phyloP scores from a whole-genome alignment of 2,888 invertebrate species.

The Incurvaria masculella region DNA sequence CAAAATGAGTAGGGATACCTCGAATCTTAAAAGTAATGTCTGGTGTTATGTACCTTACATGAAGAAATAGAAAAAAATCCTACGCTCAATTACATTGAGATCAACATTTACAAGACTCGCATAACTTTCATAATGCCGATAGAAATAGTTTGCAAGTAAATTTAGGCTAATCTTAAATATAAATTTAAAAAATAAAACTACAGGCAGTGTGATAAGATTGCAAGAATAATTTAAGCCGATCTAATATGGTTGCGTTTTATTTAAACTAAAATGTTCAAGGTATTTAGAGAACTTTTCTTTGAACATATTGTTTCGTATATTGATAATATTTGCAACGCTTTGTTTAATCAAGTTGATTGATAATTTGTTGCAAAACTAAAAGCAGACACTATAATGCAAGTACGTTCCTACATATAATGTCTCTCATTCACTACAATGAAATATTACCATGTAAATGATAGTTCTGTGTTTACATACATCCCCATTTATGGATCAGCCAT shows the following conservation, averaged over 20 bases:
- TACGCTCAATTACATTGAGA: constrained; percentile 49
- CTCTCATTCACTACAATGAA: too few species aligned
- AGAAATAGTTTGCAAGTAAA: constrained; percentile 15
- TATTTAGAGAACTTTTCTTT: constrained; percentile 5
- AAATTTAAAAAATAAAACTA: not conserved
- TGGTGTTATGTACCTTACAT: constrained; percentile 56
- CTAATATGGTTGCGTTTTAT: constrained; percentile 23
- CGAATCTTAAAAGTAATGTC: constrained; percentile 30
- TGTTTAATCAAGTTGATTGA: too few species aligned
- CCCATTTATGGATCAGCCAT: too few species aligned
- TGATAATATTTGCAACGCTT: not conserved
- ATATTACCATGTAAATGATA: too few species aligned
- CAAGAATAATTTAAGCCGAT: not conserved
- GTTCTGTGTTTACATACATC: too few species aligned
- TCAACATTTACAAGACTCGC: constrained; percentile 44
- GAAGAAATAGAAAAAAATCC: constrained; percentile 31
- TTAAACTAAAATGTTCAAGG: constrained; percentile 45
- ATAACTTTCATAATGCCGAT: not conserved
- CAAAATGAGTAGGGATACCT: not conserved
- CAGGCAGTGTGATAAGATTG: not conserved
- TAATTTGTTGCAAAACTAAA: too few species aligned
- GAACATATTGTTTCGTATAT: constrained; percentile 1
- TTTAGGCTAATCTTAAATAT: too few species aligned
- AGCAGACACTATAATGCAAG: too few species aligned
- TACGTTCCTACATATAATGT: too few species aligned